Conservation (phyloP, 2,797 vertebrate genomes). For the Scarus forsteni region DNA sequence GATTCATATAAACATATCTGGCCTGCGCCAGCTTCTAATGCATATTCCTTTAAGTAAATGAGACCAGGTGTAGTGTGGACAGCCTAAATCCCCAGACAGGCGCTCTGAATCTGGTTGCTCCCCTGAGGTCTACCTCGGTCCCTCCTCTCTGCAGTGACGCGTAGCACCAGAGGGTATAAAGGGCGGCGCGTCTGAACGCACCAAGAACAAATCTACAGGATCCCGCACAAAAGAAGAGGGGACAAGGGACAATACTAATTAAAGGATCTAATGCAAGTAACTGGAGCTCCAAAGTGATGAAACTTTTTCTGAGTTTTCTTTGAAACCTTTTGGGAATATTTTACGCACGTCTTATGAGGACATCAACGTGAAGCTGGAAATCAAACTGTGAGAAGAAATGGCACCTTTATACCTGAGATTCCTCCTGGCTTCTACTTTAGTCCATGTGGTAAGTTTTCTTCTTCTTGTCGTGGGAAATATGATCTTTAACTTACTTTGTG, state of each 20-base stretch:
- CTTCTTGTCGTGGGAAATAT: not conserved
- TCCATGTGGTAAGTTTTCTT: conserved; percentile 78
- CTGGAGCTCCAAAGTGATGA: conserved; percentile 38
- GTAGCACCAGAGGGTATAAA: conserved; percentile 67
- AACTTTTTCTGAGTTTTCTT: conserved; percentile 28
- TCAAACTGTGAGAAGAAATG: conserved; percentile 65
- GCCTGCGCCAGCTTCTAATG: conserved; percentile 46
- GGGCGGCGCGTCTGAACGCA: conserved; percentile 38
- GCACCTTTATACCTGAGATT: conserved; percentile 69
- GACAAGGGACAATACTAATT: not conserved
- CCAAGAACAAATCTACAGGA: conserved; percentile 61
- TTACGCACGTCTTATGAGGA: conserved; percentile 49
- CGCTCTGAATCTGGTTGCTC: conserved; percentile 46
- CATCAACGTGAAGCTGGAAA: conserved; percentile 18
- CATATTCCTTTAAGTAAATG: conserved; percentile 47
- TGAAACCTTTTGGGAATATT: conserved; percentile 35
- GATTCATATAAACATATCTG: conserved; percentile 30
- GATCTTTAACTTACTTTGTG: not conserved
- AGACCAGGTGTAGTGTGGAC: conserved; percentile 71
- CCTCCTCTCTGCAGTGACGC: conserved; percentile 68
- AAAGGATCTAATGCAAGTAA: too few relatives aligned
- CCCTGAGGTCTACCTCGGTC: conserved; percentile 56
- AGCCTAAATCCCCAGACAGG: conserved; percentile 54
- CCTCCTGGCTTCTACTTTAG: conserved; percentile 68
- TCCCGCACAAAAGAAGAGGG: not conserved